Percentiles rank a stretch among this genome's conserved stretches.
Conservation (phyloP, 2,797 vertebrate species). For the Onychomys arenicola region DNA sequence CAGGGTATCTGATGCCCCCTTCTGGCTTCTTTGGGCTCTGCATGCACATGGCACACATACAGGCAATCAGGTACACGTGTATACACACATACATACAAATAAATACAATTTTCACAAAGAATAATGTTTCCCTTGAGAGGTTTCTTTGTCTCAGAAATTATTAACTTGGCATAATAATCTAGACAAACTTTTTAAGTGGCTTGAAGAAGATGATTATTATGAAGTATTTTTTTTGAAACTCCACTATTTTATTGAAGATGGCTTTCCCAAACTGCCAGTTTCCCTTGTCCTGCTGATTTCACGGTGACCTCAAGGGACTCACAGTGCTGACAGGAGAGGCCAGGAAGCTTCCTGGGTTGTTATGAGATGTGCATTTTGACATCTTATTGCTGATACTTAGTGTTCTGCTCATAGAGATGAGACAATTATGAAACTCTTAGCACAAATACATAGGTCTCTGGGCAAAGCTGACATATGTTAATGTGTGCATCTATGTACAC, state of each 20-base stretch:
- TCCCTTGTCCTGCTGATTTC: constrained; percentile 4
- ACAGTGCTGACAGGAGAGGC: background rate
- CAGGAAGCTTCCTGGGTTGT: background rate
- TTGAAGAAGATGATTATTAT: constrained; percentile 36
- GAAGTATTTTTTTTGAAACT: constrained; percentile 9
- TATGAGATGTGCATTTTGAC: background rate
- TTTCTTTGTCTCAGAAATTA: constrained; percentile 37
- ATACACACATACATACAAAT: background rate
- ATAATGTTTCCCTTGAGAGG: background rate
- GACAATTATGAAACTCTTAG: background rate
- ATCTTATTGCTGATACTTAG: background rate
- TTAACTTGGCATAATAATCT: constrained; percentile 38
- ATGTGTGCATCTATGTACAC: background rate
- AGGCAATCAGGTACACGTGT: background rate
- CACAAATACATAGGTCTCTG: background rate
- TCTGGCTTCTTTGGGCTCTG: background rate
- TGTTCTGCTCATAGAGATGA: background rate
- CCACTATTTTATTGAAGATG: constrained; percentile 48
- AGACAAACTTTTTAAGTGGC: background rate
- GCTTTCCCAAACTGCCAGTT: background rate
- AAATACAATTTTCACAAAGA: background rate
- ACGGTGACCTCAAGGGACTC: background rate
- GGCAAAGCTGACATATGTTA: background rate
- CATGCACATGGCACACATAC: background rate
- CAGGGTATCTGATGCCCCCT: background rate